Evolutionary conservation across 2,888 invertebrate genomes (phyloP).

Genomic region (Phasia obesa): DNA sequence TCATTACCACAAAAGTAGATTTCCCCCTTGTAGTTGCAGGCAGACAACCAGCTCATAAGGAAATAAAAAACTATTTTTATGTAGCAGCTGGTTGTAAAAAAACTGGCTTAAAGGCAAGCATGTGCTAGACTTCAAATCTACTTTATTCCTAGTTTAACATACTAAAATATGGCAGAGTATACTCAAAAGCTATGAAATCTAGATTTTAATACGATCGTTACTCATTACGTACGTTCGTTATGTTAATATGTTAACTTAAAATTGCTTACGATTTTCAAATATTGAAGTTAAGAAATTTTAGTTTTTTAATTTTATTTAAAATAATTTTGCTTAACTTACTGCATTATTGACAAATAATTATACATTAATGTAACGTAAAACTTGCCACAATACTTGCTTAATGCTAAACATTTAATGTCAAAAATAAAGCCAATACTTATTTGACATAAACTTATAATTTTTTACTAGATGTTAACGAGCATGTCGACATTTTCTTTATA

Average conservation of each 20-base stretch:
- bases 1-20: conserved; percentile 1
- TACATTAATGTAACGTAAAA: not conserved
- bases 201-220: too few species aligned
- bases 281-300: conserved; percentile 6
- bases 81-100: conserved; percentile 48
- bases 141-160: conserved; percentile 18
- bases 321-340: too few species aligned
- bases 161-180: not conserved
- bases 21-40: not conserved
- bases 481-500: conserved; percentile 50
- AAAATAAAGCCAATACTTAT: conserved; percentile 33
- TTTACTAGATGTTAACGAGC: conserved; percentile 55
- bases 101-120: conserved; percentile 52
- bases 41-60: conserved; percentile 20
- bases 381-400: conserved; percentile 14
- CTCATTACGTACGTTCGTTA: too few species aligned
- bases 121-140: conserved; percentile 53
- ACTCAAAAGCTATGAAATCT: conserved; percentile 20
- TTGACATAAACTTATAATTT: conserved; percentile 53
- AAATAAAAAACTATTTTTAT: conserved; percentile 34
- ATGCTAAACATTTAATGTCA: not conserved
- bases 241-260: too few species aligned
- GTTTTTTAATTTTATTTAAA: not conserved
- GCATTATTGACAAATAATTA: not conserved
- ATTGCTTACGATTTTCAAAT: not conserved